phyloP scores from a whole-genome alignment of 2,888 invertebrate species.

The Chirona hameri region DNA sequence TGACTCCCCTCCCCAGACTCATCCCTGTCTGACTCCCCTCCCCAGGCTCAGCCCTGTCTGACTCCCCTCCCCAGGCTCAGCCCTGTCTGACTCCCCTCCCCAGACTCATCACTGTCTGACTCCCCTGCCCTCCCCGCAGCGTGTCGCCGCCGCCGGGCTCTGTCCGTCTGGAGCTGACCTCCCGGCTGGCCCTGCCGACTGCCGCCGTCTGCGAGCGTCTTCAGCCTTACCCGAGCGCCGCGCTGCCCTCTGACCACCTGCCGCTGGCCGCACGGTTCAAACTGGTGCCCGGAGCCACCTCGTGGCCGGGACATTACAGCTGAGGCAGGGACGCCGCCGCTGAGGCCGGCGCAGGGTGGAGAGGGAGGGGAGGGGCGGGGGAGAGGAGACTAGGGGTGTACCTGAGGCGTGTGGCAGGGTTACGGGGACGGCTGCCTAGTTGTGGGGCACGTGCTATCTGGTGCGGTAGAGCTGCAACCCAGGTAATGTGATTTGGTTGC shows the following conservation, averaged over 20 bases:
- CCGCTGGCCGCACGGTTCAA: constrained; percentile 38
- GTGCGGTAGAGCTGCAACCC: too few relatives aligned
- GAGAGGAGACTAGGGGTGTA: not conserved
- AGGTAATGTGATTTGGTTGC: too few relatives aligned
- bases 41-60: too few relatives aligned
- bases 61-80: too few relatives aligned
- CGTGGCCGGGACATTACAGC: not conserved
- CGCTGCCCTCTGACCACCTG: constrained; percentile 39
- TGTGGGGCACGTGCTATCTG: too few relatives aligned
- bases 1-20: too few relatives aligned
- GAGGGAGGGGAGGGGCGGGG: not conserved
- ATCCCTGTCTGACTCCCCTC: too few relatives aligned
- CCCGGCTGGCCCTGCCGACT: constrained; percentile 33
- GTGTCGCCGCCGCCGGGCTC: constrained; percentile 7
- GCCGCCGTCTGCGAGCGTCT: constrained; percentile 32
- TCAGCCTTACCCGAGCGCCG: constrained; percentile 36
- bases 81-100: too few relatives aligned
- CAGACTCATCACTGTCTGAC: not conserved
- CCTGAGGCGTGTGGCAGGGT: too few relatives aligned
- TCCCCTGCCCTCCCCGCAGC: not conserved
- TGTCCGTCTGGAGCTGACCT: constrained; percentile 34
- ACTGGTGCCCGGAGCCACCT: not conserved
- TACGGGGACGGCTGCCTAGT: too few relatives aligned
- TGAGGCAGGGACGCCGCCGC: not conserved
- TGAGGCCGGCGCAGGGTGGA: not conserved